These are phyloP conservation scores for Nasonia oneida DNA, from an alignment of 2,888 invertebrate species.

Conservation along the genomic window DNA sequence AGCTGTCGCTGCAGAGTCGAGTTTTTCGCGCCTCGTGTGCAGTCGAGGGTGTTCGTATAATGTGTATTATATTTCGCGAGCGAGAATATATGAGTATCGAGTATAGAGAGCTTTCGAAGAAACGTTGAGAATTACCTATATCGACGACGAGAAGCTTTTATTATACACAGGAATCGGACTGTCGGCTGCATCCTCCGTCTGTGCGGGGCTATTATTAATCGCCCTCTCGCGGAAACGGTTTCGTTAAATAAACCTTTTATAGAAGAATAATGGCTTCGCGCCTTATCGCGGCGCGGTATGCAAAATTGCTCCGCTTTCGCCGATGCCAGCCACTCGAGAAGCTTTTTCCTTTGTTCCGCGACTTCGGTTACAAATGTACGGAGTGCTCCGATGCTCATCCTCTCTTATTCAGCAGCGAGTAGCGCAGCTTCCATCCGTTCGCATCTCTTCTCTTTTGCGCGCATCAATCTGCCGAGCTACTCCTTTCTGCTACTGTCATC, in stretches of 20 bases:
- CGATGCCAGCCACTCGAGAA: conserved; percentile 42
- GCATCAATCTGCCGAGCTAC: conserved; percentile 47
- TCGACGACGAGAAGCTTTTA: neutral
- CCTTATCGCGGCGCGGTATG: conserved; percentile 36
- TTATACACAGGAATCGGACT: neutral
- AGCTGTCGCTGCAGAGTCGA: neutral
- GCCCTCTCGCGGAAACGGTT: conserved; percentile 23
- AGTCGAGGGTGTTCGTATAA: conserved; percentile 24
- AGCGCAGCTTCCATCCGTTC: conserved; percentile 24
- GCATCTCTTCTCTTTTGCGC: conserved; percentile 43
- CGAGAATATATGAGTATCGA: neutral
- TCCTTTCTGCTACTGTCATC: conserved; percentile 50
- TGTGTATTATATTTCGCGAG: conserved; percentile 37
- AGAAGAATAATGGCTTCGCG: conserved; percentile 43
- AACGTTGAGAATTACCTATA: no score
- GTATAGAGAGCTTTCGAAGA: no score
- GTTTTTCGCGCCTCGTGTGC: conserved; percentile 18
- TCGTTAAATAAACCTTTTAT: conserved; percentile 53
- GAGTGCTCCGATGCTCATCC: conserved; percentile 58
- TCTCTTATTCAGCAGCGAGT: conserved; percentile 64
- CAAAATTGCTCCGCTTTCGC: conserved; percentile 40
- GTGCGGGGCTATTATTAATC: conserved; percentile 23
- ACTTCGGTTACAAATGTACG: conserved; percentile 73
- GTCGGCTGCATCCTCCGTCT: neutral
- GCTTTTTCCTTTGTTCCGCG: conserved; percentile 69